A percentile compares a stretch with the other conserved stretches of the same genome.
phyloP scores from a whole-genome alignment of 2,888 invertebrate species.

The Tipula vernalis region DNA sequence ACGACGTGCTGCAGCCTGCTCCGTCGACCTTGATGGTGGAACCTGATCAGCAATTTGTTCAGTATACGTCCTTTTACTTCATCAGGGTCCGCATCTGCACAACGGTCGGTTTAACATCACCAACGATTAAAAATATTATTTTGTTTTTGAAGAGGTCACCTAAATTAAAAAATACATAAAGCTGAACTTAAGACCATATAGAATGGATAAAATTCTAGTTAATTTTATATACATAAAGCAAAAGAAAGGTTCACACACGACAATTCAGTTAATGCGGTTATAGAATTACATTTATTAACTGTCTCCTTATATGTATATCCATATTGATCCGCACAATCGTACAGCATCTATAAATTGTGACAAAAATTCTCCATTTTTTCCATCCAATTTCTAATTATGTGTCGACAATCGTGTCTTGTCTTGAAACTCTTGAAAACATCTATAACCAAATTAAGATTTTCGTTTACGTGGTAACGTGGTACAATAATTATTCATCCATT shows the following conservation, averaged over 20 bases:
- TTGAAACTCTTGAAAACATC: background rate
- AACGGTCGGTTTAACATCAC: no score
- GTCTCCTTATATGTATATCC: background rate
- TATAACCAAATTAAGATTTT: constrained; percentile 4
- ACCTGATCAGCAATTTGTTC: no score
- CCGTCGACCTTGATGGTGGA: no score
- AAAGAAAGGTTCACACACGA: background rate
- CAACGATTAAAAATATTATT: no score
- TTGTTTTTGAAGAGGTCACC: no score
- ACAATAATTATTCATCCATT: constrained; percentile 4
- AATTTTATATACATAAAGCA: background rate
- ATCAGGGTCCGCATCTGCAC: no score
- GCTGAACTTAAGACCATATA: no score
- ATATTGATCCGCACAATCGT: background rate
- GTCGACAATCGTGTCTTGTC: constrained; percentile 4
- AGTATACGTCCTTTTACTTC: no score
- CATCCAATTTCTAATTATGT: background rate
- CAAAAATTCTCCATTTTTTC: background rate
- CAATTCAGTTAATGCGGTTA: background rate
- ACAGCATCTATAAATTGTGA: background rate
- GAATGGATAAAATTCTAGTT: no score
- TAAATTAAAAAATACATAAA: no score
- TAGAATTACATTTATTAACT: background rate
- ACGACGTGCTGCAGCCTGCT: no score
- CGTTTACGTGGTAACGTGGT: background rate